Percentiles rank a stretch among this genome's conserved stretches.
These are phyloP conservation scores for Crocuta crocuta DNA, from an alignment of 2,113 vertebrate genomes.

Conservation along the genomic window DNA sequence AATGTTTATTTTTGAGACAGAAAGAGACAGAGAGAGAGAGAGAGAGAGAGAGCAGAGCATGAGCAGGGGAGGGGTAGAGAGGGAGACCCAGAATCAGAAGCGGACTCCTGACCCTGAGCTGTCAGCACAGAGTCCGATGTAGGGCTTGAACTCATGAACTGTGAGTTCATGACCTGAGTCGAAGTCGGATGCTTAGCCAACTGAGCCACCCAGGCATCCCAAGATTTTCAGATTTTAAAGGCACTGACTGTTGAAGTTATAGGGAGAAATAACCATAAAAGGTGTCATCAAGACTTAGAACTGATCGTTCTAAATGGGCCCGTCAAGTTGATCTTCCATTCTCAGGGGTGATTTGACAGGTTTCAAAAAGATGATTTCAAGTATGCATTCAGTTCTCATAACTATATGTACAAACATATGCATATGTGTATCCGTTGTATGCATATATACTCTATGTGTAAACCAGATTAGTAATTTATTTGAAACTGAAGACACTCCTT, in stretches of 20 bases:
- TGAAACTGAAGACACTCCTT: not conserved
- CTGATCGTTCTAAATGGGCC: not conserved
- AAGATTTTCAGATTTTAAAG: not conserved
- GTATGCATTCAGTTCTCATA: not conserved
- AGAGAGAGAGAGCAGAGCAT: too few relatives aligned
- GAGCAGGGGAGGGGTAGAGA: too few relatives aligned
- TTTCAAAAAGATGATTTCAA: not conserved
- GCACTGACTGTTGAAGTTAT: not conserved
- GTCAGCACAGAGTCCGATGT: too few relatives aligned
- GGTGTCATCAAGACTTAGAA: not conserved
- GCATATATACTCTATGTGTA: not conserved
- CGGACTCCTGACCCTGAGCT: too few relatives aligned
- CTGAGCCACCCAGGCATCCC: too few relatives aligned
- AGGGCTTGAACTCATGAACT: too few relatives aligned
- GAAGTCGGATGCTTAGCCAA: too few relatives aligned
- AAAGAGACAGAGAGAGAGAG: too few relatives aligned
- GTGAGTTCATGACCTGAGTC: too few relatives aligned
- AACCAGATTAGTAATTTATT: constrained; percentile 23
- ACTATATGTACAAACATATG: not conserved
- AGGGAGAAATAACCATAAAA: not conserved
- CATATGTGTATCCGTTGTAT: not conserved
- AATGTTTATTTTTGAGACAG: too few relatives aligned
- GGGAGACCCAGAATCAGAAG: too few relatives aligned
- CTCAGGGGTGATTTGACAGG: not conserved
- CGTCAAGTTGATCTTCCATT: not conserved